Evolutionary conservation across 1,140 invertebrate genomes (phyloP).

Genomic region (Parapsyche elsis): DNA sequence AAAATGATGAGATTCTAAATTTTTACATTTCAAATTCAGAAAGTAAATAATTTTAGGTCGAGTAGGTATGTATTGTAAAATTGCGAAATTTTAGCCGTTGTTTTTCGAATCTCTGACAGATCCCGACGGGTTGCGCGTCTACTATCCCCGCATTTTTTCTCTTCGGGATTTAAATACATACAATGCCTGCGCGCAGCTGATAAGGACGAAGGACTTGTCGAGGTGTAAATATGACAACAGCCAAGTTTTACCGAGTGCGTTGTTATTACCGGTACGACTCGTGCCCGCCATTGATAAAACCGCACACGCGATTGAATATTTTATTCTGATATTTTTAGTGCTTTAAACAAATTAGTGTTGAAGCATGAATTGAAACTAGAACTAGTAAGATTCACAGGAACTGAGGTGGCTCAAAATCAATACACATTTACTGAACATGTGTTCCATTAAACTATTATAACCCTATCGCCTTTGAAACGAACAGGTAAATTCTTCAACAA

Average conservation of each 20-base stretch:
- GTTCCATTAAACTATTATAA: background rate
- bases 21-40: too few species aligned
- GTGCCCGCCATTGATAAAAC: constrained; percentile 3
- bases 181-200: constrained; percentile 37
- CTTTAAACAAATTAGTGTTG: too few species aligned
- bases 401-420: too few species aligned
- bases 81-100: too few species aligned
- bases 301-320: too few species aligned
- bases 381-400: too few species aligned
- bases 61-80: too few species aligned
- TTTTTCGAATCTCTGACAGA: background rate
- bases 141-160: constrained; percentile 34
- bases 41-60: too few species aligned
- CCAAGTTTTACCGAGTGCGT: constrained; percentile 44
- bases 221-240: constrained; percentile 46
- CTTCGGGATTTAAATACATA: constrained; percentile 44
- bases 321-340: too few species aligned
- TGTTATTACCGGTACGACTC: constrained; percentile 31
- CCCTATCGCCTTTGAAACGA: background rate
- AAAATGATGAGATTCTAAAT: too few species aligned
- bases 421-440: background rate
- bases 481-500: constrained; percentile 1
- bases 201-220: constrained; percentile 35
- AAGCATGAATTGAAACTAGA: too few species aligned
- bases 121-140: background rate